A percentile compares a stretch with the other conserved stretches of the same genome.
phyloP scores from a whole-genome alignment of 2,888 invertebrate genomes.

The Ephialtes manifestator region DNA sequence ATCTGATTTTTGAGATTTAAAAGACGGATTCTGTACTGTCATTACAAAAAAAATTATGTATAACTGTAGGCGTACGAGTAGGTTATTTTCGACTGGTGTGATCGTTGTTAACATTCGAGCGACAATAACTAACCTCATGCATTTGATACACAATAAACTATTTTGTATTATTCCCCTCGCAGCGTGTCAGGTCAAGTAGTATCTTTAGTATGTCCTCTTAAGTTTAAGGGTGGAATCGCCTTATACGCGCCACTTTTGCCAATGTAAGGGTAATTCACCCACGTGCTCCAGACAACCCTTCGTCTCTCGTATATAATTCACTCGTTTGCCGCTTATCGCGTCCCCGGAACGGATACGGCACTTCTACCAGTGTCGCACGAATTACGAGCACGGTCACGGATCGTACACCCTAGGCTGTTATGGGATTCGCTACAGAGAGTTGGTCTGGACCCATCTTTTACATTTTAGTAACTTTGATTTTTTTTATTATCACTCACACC shows the following conservation, averaged over 20 bases:
- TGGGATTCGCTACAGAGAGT: slow-evolving; percentile 18
- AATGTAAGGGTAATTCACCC: slow-evolving; percentile 58
- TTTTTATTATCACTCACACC: not conserved
- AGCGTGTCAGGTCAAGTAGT: not conserved
- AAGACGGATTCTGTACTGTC: too few relatives aligned
- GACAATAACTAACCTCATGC: not conserved
- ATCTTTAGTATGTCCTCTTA: not conserved
- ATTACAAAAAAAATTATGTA: too few relatives aligned
- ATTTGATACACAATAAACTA: slow-evolving; percentile 3
- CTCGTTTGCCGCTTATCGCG: slow-evolving; percentile 66
- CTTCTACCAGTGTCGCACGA: slow-evolving; percentile 74
- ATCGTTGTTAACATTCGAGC: not conserved
- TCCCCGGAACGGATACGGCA: slow-evolving; percentile 72
- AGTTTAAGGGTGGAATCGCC: not conserved
- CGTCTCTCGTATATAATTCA: slow-evolving; percentile 56
- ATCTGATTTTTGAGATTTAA: too few relatives aligned
- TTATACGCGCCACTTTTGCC: not conserved
- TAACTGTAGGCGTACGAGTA: too few relatives aligned
- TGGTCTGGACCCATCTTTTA: not conserved
- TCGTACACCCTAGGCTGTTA: slow-evolving; percentile 57
- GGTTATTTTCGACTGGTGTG: too few relatives aligned
- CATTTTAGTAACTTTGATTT: not conserved
- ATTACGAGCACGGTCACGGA: slow-evolving; percentile 72
- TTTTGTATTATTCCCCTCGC: slow-evolving; percentile 20
- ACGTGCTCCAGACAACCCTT: slow-evolving; percentile 27